phyloP scores from a whole-genome alignment of 2,113 vertebrate genomes.

The Morone saxatilis region DNA sequence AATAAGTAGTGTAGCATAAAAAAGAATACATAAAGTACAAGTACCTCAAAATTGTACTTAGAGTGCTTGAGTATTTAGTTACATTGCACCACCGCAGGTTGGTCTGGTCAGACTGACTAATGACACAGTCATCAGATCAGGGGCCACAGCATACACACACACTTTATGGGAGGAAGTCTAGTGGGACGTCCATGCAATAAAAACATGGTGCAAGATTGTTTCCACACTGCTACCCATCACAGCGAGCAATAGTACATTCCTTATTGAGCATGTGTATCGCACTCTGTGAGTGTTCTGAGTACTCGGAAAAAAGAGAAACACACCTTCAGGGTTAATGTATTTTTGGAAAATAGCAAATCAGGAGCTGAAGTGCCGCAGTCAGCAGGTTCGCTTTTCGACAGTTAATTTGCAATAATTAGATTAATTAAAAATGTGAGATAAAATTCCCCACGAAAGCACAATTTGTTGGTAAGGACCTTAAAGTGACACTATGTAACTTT shows the following conservation, averaged over 20 bases:
- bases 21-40: neutral
- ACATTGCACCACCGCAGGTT: neutral
- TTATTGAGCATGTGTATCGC: neutral
- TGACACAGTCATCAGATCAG: neutral
- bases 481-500: neutral
- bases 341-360: neutral
- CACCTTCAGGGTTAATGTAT: neutral
- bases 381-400: no score
- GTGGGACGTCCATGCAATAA: neutral
- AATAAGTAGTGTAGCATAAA: neutral
- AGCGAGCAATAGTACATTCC: conserved; percentile 18
- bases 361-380: neutral
- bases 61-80: neutral
- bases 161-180: neutral
- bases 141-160: neutral
- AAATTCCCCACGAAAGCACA: neutral
- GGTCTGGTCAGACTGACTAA: neutral
- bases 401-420: neutral
- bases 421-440: neutral
- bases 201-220: conserved; percentile 36
- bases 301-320: neutral
- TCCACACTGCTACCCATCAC: neutral
- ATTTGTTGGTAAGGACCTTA: neutral
- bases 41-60: neutral
- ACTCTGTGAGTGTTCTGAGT: neutral